phyloP scores from a whole-genome alignment of 1,140 invertebrate genomes.

The Holotrichia oblita region DNA sequence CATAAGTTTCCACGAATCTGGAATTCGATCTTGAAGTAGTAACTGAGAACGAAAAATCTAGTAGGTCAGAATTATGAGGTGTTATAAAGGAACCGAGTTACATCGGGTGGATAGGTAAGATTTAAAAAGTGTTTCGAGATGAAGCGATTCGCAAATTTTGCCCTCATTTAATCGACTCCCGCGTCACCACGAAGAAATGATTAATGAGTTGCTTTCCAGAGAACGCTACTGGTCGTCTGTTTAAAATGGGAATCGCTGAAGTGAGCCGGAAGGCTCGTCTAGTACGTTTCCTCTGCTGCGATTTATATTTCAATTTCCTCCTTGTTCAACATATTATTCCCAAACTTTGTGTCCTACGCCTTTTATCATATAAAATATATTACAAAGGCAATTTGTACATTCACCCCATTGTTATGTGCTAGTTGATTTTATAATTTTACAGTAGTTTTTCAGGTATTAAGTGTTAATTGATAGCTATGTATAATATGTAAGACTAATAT shows the following conservation, averaged over 20 bases:
- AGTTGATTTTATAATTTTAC: no score
- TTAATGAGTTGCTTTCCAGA: not conserved
- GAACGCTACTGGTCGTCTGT: not conserved
- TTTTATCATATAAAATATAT: no score
- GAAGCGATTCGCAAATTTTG: slow-evolving; percentile 16
- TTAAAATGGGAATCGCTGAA: not conserved
- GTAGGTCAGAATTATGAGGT: slow-evolving; percentile 1
- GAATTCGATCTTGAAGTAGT: slow-evolving; percentile 7
- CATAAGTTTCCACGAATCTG: slow-evolving; percentile 16
- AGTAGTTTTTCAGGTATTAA: no score
- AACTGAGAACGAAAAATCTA: not conserved
- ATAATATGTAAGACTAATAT: no score
- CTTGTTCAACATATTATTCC: not conserved
- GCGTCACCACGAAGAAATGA: slow-evolving; percentile 5
- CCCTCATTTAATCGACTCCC: not conserved
- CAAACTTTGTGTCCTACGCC: no score
- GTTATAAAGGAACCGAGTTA: slow-evolving; percentile 16
- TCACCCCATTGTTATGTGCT: no score
- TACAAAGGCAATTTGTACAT: no score
- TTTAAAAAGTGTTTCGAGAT: slow-evolving; percentile 1
- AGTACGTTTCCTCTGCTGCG: not conserved
- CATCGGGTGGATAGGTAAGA: slow-evolving; percentile 3
- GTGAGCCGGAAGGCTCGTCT: not conserved
- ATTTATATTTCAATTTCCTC: slow-evolving; percentile 14
- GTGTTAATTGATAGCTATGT: no score